Evolutionary conservation across 2,113 vertebrate species (phyloP), one percentile per base, ranked within the genome.

Genomic region (Elephantulus edwardii): DNA sequence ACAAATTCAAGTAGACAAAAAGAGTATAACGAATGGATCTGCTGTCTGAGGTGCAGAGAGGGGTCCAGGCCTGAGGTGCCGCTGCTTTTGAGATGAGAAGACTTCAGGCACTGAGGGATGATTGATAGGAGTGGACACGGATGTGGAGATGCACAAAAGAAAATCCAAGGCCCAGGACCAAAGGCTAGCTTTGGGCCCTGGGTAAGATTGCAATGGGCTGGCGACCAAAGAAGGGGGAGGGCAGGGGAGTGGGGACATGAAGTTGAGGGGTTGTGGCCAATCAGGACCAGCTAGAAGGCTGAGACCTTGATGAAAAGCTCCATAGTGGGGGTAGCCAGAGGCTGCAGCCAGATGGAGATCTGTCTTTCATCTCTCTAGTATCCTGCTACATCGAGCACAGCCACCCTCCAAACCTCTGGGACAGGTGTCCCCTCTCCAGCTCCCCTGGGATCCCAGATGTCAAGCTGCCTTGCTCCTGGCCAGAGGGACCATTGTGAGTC

Each of bases 1-100:
- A 96, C 95, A 96, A 96, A 96, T 79, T 88, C 66, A 95, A 93
- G 89, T 96, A 96, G 94, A 90, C 64, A 86, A n/a, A n/a, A n/a
- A n/a, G n/a, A n/a, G n/a, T n/a, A n/a, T n/a, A n/a, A n/a, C n/a
- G n/a, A n/a, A n/a, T n/a, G n/a, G n/a, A n/a, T n/a, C n/a, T n/a
- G n/a, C n/a, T n/a, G n/a, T n/a, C n/a, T n/a, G n/a, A n/a, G n/a
- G n/a, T n/a, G n/a, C n/a, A n/a, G n/a, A n/a, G n/a, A n/a, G n/a
- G n/a, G n/a, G n/a, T n/a, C n/a, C n/a, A n/a, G n/a, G n/a, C n/a
- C n/a, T n/a, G n/a, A n/a, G n/a, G n/a, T n/a, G n/a, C n/a, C n/a
- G n/a, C n/a, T n/a, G n/a, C n/a, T n/a, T n/a, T n/a, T n/a, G n/a
- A n/a, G 8, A 13, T 54, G 14, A 54, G 52, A 16, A 54, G 1